Evolutionary conservation across 2,888 invertebrate genomes (phyloP).

Genomic region (Meliscaeva auricollis): DNA sequence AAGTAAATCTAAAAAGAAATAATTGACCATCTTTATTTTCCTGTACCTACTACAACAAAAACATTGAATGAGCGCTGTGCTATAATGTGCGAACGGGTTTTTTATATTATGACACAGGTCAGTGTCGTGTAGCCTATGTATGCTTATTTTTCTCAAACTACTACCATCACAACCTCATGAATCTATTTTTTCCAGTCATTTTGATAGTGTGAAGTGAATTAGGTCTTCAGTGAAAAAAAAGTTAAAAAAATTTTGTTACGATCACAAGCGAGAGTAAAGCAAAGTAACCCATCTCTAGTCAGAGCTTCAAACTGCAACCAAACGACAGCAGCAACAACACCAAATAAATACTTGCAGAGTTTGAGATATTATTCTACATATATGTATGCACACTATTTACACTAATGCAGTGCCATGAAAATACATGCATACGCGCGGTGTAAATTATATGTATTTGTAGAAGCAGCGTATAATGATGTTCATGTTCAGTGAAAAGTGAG

Average conservation of each 20-base stretch:
- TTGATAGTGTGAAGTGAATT: slow-evolving; percentile 34
- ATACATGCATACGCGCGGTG: slow-evolving; percentile 27
- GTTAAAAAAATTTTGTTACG: slow-evolving; percentile 29
- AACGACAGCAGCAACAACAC: slow-evolving; percentile 19
- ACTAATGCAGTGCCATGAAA: neutral
- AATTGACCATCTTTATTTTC: slow-evolving; percentile 43
- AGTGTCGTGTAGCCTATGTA: slow-evolving; percentile 64
- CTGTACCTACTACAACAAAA: slow-evolving; percentile 23
- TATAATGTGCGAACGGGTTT: slow-evolving; percentile 64
- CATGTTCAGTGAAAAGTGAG: slow-evolving; percentile 70
- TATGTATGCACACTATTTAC: neutral
- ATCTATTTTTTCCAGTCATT: slow-evolving; percentile 39
- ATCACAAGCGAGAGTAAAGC: slow-evolving; percentile 62
- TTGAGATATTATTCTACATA: slow-evolving; percentile 15
- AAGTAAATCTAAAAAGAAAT: slow-evolving; percentile 16
- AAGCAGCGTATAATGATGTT: slow-evolving; percentile 42
- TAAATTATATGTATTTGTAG: slow-evolving; percentile 27
- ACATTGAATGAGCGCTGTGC: slow-evolving; percentile 48
- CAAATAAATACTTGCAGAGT: slow-evolving; percentile 48
- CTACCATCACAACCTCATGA: slow-evolving; percentile 39
- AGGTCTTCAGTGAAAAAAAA: slow-evolving; percentile 29
- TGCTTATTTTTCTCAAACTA: slow-evolving; percentile 48
- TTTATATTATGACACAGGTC: slow-evolving; percentile 74
- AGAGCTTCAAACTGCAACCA: slow-evolving; percentile 15
- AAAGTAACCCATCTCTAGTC: slow-evolving; percentile 65